These are phyloP conservation scores for Trypoxylon attenuatum DNA, from an alignment of 2,888 invertebrate genomes.

Conservation along the genomic window DNA sequence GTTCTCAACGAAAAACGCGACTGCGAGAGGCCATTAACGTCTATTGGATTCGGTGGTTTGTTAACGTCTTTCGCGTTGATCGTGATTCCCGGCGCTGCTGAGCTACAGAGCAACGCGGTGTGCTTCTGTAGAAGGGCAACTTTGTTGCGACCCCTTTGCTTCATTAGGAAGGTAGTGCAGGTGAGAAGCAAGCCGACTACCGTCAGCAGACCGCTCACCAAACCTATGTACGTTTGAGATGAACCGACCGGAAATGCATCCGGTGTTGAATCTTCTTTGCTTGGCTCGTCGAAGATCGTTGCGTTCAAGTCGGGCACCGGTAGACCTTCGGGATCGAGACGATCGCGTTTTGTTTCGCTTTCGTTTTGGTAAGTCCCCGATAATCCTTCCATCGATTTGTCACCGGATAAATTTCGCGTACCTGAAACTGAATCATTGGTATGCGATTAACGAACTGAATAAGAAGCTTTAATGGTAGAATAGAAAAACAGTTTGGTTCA, in stretches of 20 bases:
- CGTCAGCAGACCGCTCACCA: constrained; percentile 82
- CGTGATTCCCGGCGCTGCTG: constrained; percentile 77
- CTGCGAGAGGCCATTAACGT: constrained; percentile 75
- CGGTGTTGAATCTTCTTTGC: constrained; percentile 71
- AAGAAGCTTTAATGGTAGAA: no score
- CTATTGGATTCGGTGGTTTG: constrained; percentile 78
- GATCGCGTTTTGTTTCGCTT: constrained; percentile 27
- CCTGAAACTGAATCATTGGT: constrained; percentile 49
- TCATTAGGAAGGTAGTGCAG: constrained; percentile 81
- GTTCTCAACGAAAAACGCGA: constrained; percentile 17
- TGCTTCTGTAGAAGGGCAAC: constrained; percentile 80
- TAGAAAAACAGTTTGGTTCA: no score
- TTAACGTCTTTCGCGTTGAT: constrained; percentile 79
- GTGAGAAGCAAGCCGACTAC: constrained; percentile 81
- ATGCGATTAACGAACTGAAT: no score
- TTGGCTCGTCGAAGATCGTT: constrained; percentile 54
- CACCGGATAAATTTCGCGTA: constrained; percentile 39
- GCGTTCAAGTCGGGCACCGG: constrained; percentile 51
- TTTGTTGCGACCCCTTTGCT: constrained; percentile 80
- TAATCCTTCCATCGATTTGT: constrained; percentile 6
- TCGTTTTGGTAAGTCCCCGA: constrained; percentile 5
- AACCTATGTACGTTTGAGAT: constrained; percentile 75
- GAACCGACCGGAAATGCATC: constrained; percentile 79
- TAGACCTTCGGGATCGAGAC: not conserved
- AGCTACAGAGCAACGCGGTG: constrained; percentile 78